phyloP scores from a whole-genome alignment of 2,888 invertebrate genomes.

The Luperina nickerlii region DNA sequence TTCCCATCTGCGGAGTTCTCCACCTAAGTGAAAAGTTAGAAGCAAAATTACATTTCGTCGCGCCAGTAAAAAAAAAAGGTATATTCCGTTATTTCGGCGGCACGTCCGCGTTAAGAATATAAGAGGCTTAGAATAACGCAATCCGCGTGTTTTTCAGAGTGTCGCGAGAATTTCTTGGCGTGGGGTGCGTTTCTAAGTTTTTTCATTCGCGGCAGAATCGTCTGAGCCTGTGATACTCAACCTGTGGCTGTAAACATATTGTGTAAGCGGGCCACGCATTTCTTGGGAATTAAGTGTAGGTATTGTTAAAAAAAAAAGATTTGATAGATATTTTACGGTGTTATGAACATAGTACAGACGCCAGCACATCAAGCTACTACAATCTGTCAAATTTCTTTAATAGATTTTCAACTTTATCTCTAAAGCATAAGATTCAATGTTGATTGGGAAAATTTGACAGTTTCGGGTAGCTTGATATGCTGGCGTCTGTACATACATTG shows the following conservation, averaged over 20 bases:
- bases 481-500: too few relatives aligned
- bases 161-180: conserved; percentile 71
- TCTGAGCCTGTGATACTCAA: conserved; percentile 49
- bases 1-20: conserved; percentile 76
- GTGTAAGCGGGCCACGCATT: neutral
- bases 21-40: conserved; percentile 86
- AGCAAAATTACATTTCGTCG: conserved; percentile 80
- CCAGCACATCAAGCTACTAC: too few relatives aligned
- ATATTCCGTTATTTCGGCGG: conserved; percentile 69
- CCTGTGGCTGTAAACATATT: conserved; percentile 10
- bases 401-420: too few relatives aligned
- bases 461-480: too few relatives aligned
- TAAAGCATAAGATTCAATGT: too few relatives aligned
- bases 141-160: conserved; percentile 74
- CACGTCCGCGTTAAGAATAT: conserved; percentile 82
- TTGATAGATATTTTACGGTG: too few relatives aligned
- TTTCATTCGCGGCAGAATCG: conserved; percentile 78
- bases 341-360: too few relatives aligned
- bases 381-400: too few relatives aligned
- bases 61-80: conserved; percentile 68
- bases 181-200: conserved; percentile 76
- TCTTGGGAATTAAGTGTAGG: neutral
- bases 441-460: too few relatives aligned
- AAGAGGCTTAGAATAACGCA: conserved; percentile 85
- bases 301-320: too few relatives aligned